phyloP scores from a whole-genome alignment of 2,797 vertebrate species.

The Coilia nasus region DNA sequence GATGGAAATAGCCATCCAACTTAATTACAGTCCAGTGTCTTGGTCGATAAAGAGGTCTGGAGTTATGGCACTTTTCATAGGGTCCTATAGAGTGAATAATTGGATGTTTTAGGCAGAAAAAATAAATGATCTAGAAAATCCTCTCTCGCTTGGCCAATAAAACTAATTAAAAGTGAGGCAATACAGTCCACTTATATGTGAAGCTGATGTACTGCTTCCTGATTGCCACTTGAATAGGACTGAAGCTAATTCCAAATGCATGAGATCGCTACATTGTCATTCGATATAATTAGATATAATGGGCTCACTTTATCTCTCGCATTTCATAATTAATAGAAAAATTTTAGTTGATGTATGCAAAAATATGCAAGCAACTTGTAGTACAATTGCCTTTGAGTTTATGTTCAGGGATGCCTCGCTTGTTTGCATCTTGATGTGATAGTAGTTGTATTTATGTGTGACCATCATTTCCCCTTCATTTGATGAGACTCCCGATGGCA shows the following conservation, averaged over 20 bases:
- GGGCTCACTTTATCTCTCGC: slow-evolving; percentile 39
- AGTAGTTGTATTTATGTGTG: not conserved
- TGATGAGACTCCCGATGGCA: not conserved
- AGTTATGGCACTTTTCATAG: slow-evolving; percentile 56
- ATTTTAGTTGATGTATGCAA: slow-evolving; percentile 21
- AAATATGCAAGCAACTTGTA: not conserved
- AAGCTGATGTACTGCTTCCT: slow-evolving; percentile 48
- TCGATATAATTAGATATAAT: slow-evolving; percentile 46
- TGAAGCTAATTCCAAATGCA: slow-evolving; percentile 53
- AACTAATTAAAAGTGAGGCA: slow-evolving; percentile 63
- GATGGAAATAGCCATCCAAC: slow-evolving; percentile 57
- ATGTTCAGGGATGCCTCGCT: not conserved
- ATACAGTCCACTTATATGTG: slow-evolving; percentile 50
- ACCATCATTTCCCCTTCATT: not conserved
- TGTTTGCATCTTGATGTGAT: not conserved
- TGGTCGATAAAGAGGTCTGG: slow-evolving; percentile 58
- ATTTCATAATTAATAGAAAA: slow-evolving; percentile 42
- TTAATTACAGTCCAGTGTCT: slow-evolving; percentile 57
- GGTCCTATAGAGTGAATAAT: slow-evolving; percentile 55
- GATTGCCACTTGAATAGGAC: slow-evolving; percentile 56
- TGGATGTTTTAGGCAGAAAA: slow-evolving; percentile 62
- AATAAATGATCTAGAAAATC: slow-evolving; percentile 62
- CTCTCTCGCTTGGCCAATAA: slow-evolving; percentile 59
- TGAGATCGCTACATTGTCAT: slow-evolving; percentile 48
- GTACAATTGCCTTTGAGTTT: not conserved